A percentile compares a stretch with the other conserved stretches of the same genome.
These are phyloP conservation scores for Stenoptilia bipunctidactyla DNA, from an alignment of 2,888 invertebrate species.

Conservation along the genomic window DNA sequence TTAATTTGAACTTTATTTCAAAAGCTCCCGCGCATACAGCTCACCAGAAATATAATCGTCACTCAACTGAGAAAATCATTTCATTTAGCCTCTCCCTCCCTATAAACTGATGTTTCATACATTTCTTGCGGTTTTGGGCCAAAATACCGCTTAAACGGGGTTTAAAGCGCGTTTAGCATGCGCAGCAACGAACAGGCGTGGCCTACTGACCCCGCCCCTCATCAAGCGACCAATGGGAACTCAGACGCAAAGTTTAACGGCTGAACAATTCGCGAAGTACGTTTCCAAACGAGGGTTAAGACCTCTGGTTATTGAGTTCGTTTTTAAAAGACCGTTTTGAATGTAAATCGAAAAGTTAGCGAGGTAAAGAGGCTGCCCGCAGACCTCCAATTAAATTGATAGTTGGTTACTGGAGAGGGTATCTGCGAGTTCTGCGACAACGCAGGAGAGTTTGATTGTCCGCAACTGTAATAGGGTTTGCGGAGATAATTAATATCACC, in stretches of 20 bases:
- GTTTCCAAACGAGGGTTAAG: constrained; percentile 50
- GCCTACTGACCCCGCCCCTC: constrained; percentile 32
- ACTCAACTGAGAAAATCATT: constrained; percentile 61
- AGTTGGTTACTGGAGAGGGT: constrained; percentile 35
- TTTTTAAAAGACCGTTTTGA: constrained; percentile 68
- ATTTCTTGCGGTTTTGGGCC: constrained; percentile 67
- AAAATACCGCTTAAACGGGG: constrained; percentile 70
- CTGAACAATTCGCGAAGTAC: constrained; percentile 49
- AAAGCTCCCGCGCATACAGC: constrained; percentile 26
- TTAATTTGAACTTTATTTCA: no score
- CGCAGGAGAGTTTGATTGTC: no score
- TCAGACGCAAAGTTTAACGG: constrained; percentile 37
- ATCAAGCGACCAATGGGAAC: constrained; percentile 32
- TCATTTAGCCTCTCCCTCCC: constrained; percentile 65
- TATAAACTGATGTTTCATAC: constrained; percentile 59
- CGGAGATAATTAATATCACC: no score
- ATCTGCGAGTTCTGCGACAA: no score
- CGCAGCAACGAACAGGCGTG: constrained; percentile 45
- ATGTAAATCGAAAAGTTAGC: constrained; percentile 71
- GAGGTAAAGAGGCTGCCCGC: constrained; percentile 57
- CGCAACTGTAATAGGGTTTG: no score
- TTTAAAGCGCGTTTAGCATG: constrained; percentile 66
- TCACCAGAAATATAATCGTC: constrained; percentile 44
- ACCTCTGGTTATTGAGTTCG: constrained; percentile 59
- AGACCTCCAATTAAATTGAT: constrained; percentile 65